phyloP scores from a whole-genome alignment of 2,888 invertebrate genomes.

The Prosapia bicincta region DNA sequence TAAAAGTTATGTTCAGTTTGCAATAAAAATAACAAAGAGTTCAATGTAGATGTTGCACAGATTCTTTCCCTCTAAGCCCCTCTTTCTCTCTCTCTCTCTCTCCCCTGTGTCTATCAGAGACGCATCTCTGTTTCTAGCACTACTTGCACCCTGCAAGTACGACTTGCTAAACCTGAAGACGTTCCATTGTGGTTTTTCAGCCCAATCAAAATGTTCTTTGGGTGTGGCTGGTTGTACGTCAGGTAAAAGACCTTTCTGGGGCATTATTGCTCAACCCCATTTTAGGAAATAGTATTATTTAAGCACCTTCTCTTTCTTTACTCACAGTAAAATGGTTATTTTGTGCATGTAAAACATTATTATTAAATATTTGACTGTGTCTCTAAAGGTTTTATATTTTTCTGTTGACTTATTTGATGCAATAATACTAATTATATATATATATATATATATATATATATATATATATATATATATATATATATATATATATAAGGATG shows the following conservation, averaged over 20 bases:
- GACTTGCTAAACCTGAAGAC: slow-evolving; percentile 30
- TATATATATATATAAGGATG: too few species aligned
- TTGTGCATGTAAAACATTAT: background rate
- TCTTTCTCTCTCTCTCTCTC: slow-evolving; percentile 20
- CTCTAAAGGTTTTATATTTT: too few species aligned
- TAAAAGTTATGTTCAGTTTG: too few species aligned
- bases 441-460: too few species aligned
- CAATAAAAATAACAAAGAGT: background rate
- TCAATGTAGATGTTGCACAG: background rate
- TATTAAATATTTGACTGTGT: too few species aligned
- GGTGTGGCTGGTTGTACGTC: slow-evolving; percentile 82
- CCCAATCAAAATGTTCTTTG: slow-evolving; percentile 80
- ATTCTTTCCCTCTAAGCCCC: background rate
- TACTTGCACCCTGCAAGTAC: slow-evolving; percentile 25
- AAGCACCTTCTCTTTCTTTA: background rate
- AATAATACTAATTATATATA: too few species aligned
- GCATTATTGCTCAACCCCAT: slow-evolving; percentile 10
- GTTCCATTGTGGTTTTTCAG: slow-evolving; percentile 56
- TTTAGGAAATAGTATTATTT: background rate
- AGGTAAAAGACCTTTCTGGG: slow-evolving; percentile 52
- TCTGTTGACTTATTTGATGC: too few species aligned
- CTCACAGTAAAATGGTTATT: background rate
- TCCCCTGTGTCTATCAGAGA: slow-evolving; percentile 5
- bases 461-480: too few species aligned
- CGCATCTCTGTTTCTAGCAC: slow-evolving; percentile 29